Conservation (phyloP, 1,140 invertebrate genomes). For the Papilio xuthus region DNA sequence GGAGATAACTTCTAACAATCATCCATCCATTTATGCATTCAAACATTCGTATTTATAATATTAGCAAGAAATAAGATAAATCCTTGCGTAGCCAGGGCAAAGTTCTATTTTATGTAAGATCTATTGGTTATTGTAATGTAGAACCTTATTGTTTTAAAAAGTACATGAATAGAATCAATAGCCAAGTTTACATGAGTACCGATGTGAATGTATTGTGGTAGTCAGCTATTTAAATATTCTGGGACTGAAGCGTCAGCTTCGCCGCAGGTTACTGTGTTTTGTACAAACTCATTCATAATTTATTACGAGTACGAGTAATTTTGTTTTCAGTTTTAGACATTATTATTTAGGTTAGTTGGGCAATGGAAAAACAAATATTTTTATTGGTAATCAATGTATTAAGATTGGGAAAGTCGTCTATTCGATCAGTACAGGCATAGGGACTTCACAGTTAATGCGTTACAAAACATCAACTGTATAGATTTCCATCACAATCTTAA, state of each 20-base stretch:
- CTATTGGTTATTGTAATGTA: too few species aligned
- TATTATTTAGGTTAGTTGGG: conserved; percentile 4
- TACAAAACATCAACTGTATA: too few species aligned
- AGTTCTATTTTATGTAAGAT: too few species aligned
- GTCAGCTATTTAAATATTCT: conserved; percentile 31
- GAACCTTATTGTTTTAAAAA: background rate
- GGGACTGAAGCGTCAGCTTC: conserved; percentile 11
- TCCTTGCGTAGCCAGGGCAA: too few species aligned
- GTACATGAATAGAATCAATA: background rate
- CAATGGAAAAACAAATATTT: conserved; percentile 1
- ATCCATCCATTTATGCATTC: too few species aligned
- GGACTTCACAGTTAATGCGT: too few species aligned
- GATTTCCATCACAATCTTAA: too few species aligned
- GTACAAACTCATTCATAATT: conserved; percentile 28
- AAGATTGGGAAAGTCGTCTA: background rate
- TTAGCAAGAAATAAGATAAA: too few species aligned
- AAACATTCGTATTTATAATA: too few species aligned
- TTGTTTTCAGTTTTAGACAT: conserved; percentile 14
- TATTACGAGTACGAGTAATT: conserved; percentile 5
- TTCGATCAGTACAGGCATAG: too few species aligned
- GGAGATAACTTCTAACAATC: too few species aligned
- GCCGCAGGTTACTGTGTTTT: conserved; percentile 28
- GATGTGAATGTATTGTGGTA: background rate
- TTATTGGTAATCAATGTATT: background rate
- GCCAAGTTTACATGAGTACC: background rate